Evolutionary conservation across 2,888 invertebrate genomes (phyloP), one percentile per base, ranked within the genome.

Genomic region (Allophyes oxyacanthae): DNA sequence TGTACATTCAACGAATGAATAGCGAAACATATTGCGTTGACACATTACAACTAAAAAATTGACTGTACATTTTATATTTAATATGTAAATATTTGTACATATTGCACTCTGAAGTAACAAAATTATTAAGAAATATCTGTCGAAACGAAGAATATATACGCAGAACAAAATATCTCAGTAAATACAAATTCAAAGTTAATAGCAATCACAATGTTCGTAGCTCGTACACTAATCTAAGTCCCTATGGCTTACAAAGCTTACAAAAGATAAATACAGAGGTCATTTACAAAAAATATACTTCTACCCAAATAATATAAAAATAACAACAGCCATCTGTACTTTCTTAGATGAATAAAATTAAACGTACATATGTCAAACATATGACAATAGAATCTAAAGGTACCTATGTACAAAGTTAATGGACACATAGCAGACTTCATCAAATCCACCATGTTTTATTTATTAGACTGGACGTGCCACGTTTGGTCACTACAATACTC

Each of bases 21-120:
- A 89, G 86, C 85, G 86, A 90, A 86, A 82, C 78, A 84, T 90
- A 92, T 92, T 92, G 91, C 92, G 92, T 92, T 88, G 91, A 91
- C 88, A 88, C 82, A 91, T 92, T 92, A 93, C 88, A 93, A 92
- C 92, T 92, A 93, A 92, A 81, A 91, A 93, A 87, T 83, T 92
- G 85, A 93, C 94, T 93, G 93, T 94, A 93, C 93, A 93, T 81
- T 87, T 88, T 87, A 91, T 91, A 91, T 90, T 90, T 95, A 84
- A 87, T 88, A 92, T 93, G 93, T 93, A 94, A 95, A 95, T 95
- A 95, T 95, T 95, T 95, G 95, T 95, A 95, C 95, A 95, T 95
- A 95, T 95, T 95, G 95, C 95, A 95, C 95, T 95, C 95, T 95
- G 93, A 94, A 93, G 89, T 92, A 92, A 94, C 92, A 91, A 93